A percentile compares a stretch with the other conserved stretches of the same genome.
Evolutionary conservation across 2,113 vertebrate species (phyloP).

Genomic region (Eurypyga helias): DNA sequence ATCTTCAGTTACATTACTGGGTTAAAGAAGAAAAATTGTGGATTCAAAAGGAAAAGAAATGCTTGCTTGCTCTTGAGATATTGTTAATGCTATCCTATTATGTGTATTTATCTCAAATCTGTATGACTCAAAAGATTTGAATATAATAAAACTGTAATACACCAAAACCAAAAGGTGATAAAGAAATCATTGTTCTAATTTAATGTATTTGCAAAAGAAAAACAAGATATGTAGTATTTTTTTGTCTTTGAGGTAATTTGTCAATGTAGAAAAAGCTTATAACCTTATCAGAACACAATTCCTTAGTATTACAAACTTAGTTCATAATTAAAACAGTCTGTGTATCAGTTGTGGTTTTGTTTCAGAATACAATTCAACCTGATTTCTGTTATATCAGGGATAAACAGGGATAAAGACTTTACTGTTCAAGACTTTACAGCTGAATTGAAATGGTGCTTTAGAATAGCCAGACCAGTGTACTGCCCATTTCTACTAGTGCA

Average conservation of each 20-base stretch:
- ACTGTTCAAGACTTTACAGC: not conserved
- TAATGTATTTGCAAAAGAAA: too few relatives aligned
- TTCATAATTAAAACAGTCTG: not conserved
- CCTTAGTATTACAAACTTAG: not conserved
- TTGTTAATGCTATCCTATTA: not conserved
- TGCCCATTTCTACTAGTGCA: not conserved
- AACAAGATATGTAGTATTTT: too few relatives aligned
- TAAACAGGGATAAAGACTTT: not conserved
- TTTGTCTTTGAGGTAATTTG: too few relatives aligned
- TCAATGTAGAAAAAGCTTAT: not conserved
- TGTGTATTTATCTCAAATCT: constrained; percentile 31
- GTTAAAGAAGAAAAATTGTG: constrained; percentile 3
- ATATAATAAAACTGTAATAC: not conserved
- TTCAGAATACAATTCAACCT: not conserved
- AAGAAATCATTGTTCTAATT: not conserved
- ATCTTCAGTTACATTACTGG: not conserved
- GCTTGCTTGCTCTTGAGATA: not conserved
- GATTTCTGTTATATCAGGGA: not conserved
- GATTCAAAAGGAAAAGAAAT: not conserved
- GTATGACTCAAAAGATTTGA: constrained; percentile 3
- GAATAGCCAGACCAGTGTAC: not conserved
- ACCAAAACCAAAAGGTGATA: not conserved
- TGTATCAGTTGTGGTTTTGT: not conserved
- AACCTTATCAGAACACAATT: not conserved
- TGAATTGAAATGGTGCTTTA: not conserved